Conservation (phyloP, 1,140 invertebrate genomes). For the Goniozus legneri region DNA sequence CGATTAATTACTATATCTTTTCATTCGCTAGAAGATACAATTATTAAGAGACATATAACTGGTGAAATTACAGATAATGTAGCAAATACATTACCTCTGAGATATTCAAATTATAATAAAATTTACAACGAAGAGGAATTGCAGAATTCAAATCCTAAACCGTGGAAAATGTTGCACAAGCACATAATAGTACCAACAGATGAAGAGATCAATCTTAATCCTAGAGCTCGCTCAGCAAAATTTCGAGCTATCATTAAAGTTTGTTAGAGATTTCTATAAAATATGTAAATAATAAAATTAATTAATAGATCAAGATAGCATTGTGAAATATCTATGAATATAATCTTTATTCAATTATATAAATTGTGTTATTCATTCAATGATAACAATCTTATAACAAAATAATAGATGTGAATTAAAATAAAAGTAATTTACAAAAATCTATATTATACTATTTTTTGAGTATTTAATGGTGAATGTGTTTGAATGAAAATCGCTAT, state of each 20-base stretch:
- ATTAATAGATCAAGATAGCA: background rate
- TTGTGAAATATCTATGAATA: background rate
- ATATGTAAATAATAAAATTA: conserved; percentile 2
- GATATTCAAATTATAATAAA: conserved; percentile 60
- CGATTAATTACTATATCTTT: conserved; percentile 81
- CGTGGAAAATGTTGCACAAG: conserved; percentile 77
- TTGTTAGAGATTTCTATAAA: too few relatives aligned
- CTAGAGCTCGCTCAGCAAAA: conserved; percentile 83
- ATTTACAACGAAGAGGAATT: conserved; percentile 59
- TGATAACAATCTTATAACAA: too few relatives aligned
- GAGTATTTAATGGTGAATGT: too few relatives aligned
- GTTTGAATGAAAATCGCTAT: too few relatives aligned
- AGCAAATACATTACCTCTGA: conserved; percentile 65
- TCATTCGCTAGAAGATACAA: conserved; percentile 93
- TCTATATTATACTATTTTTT: too few relatives aligned
- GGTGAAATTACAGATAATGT: conserved; percentile 70
- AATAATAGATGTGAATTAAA: too few relatives aligned
- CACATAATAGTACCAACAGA: conserved; percentile 73
- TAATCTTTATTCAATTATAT: background rate
- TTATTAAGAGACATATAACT: conserved; percentile 85
- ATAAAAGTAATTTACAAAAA: too few relatives aligned
- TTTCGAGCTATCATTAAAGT: conserved; percentile 77
- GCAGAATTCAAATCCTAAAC: conserved; percentile 58
- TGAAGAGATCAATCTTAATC: conserved; percentile 76
- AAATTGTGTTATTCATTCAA: background rate